These are phyloP conservation scores for Phaethon lepturus DNA, from an alignment of 2,113 vertebrate genomes.

Conservation along the genomic window DNA sequence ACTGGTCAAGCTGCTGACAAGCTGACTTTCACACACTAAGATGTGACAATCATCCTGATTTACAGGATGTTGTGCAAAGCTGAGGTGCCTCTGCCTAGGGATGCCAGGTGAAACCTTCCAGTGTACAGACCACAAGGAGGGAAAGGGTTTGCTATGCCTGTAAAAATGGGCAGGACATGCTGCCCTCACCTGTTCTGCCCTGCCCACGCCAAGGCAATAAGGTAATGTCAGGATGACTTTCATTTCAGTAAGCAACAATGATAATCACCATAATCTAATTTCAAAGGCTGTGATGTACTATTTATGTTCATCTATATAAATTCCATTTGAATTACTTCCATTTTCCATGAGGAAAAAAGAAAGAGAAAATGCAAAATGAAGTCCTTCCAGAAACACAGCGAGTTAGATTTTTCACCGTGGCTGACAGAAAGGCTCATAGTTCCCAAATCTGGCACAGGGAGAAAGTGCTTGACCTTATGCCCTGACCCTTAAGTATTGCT, in stretches of 20 bases:
- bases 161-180: background rate
- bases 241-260: background rate
- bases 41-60: background rate
- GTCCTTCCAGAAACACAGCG: background rate
- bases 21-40: background rate
- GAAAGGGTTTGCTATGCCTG: background rate
- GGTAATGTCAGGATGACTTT: background rate
- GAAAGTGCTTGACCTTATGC: background rate
- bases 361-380: background rate
- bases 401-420: background rate
- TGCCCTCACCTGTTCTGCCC: background rate
- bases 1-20: background rate
- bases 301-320: background rate
- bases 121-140: background rate
- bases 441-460: background rate
- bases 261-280: background rate
- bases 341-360: background rate
- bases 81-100: background rate
- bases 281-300: background rate
- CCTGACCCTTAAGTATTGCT: background rate
- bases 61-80: background rate
- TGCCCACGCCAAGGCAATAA: background rate
- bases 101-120: background rate
- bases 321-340: background rate
- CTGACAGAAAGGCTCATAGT: background rate